Base-by-base conservation (phyloP, 2,113 vertebrate genomes). In the Paramormyrops kingsleyae region DNA sequence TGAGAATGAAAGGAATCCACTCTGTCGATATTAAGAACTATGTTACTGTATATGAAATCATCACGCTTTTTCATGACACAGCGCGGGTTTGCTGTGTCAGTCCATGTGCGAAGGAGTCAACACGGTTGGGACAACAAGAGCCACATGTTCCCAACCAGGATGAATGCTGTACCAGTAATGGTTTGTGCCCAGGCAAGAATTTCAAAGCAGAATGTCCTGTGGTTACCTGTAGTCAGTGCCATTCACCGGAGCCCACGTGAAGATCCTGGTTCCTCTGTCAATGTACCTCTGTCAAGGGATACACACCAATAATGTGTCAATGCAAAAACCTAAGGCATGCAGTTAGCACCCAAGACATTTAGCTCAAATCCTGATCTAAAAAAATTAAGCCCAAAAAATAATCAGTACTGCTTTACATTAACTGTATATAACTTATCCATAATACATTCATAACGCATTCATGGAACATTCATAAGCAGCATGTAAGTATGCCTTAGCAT, bases 161-260 rank as follows among this genome's bases (percentile, higher is more conserved):
- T 77, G 27, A 77, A 35, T 39, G 35, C 17, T 19, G 15, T 80
- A 15, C 21, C 83, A n/a, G 44, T 46, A 47, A 47, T 44, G 35
- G 31, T 42, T 80, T 15, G 70, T 39, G 35, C 35, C 39, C 39
- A 84, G 35, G 44, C 15, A 2, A 24, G 19, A 47, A n/a, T 10
- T n/a, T 44, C 42, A 44, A 44, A 84, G 10, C 80, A 84, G 39
- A 83, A 44, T 47, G 8, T 24, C 42, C 39, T 19, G 44, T 47
- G 44, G 87, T 96, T 96, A 99, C 99, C 99, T 99, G 96, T 99
- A 99, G 93, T 99, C 98, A 90, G 99, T 99, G 90, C 97, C 97
- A 91, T 99, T 99, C 91, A 99, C 98, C 12, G 97, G 98, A 5
- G 95, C 98, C 97, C 98, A 99, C 0, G 98, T 99, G 90, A 99